Percentiles rank a stretch among this genome's conserved stretches.
These are phyloP conservation scores for Philopedon plagiatum DNA, from an alignment of 2,888 invertebrate species.

Conservation along the genomic window DNA sequence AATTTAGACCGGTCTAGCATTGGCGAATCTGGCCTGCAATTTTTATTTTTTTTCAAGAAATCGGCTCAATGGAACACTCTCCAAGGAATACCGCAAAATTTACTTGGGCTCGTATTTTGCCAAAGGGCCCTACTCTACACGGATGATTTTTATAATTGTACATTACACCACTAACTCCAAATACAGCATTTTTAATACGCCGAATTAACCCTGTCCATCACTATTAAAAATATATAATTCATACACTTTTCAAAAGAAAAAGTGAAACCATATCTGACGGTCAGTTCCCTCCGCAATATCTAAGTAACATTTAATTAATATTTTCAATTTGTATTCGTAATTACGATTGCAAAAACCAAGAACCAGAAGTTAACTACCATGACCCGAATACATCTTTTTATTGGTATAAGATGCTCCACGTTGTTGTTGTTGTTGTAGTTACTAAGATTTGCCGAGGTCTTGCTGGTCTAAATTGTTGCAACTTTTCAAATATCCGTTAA, in stretches of 20 bases:
- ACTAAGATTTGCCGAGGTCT: conserved; percentile 39
- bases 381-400: conserved; percentile 45
- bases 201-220: too few relatives aligned
- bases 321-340: conserved; percentile 29
- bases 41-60: too few relatives aligned
- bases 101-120: too few relatives aligned
- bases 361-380: conserved; percentile 45
- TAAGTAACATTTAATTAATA: conserved; percentile 35
- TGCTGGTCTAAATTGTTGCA: conserved; percentile 40
- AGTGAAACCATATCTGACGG: conserved; percentile 1
- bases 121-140: too few relatives aligned
- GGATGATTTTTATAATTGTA: too few relatives aligned
- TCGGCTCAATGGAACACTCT: too few relatives aligned
- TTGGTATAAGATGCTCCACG: conserved; percentile 33
- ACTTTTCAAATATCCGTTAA: conserved; percentile 45
- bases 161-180: too few relatives aligned
- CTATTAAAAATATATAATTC: too few relatives aligned
- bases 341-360: conserved; percentile 33
- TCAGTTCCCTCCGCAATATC: background rate
- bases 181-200: conserved; percentile 14
- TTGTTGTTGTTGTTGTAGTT: conserved; percentile 19
- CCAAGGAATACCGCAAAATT: too few relatives aligned
- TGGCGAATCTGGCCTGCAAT: too few relatives aligned
- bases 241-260: background rate
- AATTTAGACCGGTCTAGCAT: too few relatives aligned